A percentile compares a stretch with the other conserved stretches of the same genome.
phyloP scores from a whole-genome alignment of 2,113 vertebrate genomes.

The Eupsittula cactorum region DNA sequence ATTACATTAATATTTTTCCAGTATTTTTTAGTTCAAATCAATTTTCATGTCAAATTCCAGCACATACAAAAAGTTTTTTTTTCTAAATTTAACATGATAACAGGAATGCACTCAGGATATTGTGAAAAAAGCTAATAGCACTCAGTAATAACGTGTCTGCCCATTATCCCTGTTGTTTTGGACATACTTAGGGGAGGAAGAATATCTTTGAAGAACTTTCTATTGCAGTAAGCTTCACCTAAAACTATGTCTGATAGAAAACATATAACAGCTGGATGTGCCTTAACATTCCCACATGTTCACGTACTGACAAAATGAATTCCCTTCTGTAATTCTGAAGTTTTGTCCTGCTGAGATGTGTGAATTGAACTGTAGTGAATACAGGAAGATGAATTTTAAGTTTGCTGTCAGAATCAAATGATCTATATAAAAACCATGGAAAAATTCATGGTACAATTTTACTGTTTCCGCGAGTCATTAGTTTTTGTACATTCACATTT shows the following conservation, averaged over 20 bases:
- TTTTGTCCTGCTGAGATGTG: background rate
- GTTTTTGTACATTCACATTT: background rate
- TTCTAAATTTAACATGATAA: background rate
- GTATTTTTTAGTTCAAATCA: background rate
- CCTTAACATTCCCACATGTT: background rate
- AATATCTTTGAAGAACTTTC: background rate
- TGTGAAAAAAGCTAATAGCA: background rate
- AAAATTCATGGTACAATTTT: background rate
- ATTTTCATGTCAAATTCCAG: constrained; percentile 13
- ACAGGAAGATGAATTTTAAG: background rate
- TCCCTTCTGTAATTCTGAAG: background rate
- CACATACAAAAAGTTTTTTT: rapidly evolving
- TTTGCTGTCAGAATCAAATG: background rate
- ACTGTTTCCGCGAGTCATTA: background rate
- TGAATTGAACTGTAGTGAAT: background rate
- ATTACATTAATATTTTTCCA: constrained; percentile 12
- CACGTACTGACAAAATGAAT: background rate
- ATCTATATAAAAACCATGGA: background rate
- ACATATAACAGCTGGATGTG: background rate
- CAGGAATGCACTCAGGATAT: background rate
- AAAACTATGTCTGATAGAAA: background rate
- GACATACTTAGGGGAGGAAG: background rate
- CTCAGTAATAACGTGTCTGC: constrained; percentile 3
- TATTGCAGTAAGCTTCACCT: background rate
- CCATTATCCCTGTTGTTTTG: background rate